These are phyloP conservation scores for Thamnophis sirtalis DNA, from an alignment of 2,113 vertebrate genomes.

Conservation along the genomic window DNA sequence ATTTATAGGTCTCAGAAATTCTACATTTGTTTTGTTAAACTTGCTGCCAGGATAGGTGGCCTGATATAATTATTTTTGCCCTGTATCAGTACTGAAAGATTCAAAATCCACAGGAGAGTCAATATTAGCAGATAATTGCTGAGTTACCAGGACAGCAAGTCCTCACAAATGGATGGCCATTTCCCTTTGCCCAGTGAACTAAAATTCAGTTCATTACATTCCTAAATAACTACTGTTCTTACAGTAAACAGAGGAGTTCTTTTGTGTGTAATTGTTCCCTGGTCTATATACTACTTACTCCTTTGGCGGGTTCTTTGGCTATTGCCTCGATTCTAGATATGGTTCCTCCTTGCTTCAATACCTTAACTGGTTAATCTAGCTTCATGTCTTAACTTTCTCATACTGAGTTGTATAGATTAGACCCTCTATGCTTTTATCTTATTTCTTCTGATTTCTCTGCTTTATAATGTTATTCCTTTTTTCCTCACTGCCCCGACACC, in stretches of 20 bases:
- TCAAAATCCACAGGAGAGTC: not conserved
- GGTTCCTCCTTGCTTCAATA: not conserved
- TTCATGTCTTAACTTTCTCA: not conserved
- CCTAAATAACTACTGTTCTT: not conserved
- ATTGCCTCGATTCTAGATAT: not conserved
- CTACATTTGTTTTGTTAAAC: not conserved
- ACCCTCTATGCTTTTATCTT: not conserved
- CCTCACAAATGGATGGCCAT: not conserved
- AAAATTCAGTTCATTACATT: not conserved
- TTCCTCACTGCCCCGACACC: not conserved
- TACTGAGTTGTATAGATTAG: not conserved
- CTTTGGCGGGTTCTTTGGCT: not conserved
- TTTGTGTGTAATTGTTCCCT: not conserved
- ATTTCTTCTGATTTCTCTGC: not conserved
- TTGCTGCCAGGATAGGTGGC: not conserved
- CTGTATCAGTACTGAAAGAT: not conserved
- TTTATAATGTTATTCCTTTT: accelerated
- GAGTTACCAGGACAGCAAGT: not conserved
- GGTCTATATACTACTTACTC: not conserved
- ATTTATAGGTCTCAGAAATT: not conserved
- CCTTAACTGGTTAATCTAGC: not conserved
- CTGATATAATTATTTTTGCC: not conserved
- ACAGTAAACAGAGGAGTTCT: not conserved
- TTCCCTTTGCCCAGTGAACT: not conserved
- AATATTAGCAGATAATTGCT: not conserved